phyloP scores from a whole-genome alignment of 2,888 invertebrate species.

The Hypomecis atomaria region DNA sequence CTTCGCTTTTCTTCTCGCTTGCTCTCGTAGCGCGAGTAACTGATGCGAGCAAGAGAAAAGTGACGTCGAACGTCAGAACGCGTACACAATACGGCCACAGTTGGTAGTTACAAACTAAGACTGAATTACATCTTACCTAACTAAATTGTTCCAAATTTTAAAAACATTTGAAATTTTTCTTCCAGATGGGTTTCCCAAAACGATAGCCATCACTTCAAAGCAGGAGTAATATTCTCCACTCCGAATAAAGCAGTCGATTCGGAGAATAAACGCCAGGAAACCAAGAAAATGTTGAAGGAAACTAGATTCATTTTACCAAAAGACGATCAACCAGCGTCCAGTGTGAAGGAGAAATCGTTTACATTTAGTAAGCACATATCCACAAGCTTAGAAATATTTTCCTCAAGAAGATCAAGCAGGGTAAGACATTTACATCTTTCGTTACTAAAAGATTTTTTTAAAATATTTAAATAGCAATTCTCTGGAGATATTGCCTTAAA shows the following conservation, averaged over 20 bases:
- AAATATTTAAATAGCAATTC: no score
- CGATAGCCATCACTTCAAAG: constrained; percentile 83
- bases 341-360: constrained; percentile 72
- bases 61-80: no score
- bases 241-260: constrained; percentile 80
- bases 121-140: no score
- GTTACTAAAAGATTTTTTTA: no score
- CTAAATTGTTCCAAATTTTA: no score
- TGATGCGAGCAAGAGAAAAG: no score
- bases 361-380: constrained; percentile 78
- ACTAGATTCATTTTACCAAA: constrained; percentile 87
- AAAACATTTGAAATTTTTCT: constrained; percentile 27
- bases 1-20: no score
- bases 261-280: constrained; percentile 66
- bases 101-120: no score
- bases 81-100: no score
- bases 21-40: no score
- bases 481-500: no score
- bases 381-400: constrained; percentile 81
- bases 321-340: constrained; percentile 68
- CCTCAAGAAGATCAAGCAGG: constrained; percentile 76
- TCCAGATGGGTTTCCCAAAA: constrained; percentile 85
- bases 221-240: constrained; percentile 92
- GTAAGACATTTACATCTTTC: constrained; percentile 47
- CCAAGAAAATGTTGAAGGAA: constrained; percentile 79